Percentiles rank a stretch among this genome's conserved stretches.
phyloP scores from a whole-genome alignment of 2,113 vertebrate species.

The Microtus ochrogaster region DNA sequence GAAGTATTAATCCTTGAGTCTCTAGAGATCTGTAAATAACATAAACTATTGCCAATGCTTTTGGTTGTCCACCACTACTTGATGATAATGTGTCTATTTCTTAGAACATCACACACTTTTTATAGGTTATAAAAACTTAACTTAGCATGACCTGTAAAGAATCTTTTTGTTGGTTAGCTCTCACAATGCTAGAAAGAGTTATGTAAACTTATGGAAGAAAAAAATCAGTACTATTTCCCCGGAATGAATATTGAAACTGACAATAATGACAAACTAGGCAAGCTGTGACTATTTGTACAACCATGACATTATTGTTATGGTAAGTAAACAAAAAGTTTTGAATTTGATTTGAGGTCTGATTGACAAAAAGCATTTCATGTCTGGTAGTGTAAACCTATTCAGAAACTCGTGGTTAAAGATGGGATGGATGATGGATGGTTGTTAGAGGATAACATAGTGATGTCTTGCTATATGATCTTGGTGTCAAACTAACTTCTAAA shows the following conservation, averaged over 20 bases:
- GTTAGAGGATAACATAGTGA: neutral
- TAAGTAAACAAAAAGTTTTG: neutral
- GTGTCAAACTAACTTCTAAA: neutral
- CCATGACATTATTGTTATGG: neutral
- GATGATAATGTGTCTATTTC: neutral
- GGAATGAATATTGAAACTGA: neutral
- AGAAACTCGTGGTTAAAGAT: neutral
- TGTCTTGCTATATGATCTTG: neutral
- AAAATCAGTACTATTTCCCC: too few relatives aligned
- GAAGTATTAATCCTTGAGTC: neutral
- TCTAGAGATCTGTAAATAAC: neutral
- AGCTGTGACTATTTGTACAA: neutral
- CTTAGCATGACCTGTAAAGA: too few relatives aligned
- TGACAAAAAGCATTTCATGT: neutral
- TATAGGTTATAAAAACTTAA: neutral
- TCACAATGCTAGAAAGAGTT: neutral
- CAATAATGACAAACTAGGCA: neutral
- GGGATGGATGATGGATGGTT: neutral
- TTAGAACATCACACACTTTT: too few relatives aligned
- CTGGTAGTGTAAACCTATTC: neutral
- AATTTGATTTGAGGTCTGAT: neutral
- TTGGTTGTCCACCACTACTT: neutral
- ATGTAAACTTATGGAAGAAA: neutral
- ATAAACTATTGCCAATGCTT: neutral
- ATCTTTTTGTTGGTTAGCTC: neutral